Conservation (phyloP, 1,140 invertebrate species). For the Drosophila pallidifrons region DNA sequence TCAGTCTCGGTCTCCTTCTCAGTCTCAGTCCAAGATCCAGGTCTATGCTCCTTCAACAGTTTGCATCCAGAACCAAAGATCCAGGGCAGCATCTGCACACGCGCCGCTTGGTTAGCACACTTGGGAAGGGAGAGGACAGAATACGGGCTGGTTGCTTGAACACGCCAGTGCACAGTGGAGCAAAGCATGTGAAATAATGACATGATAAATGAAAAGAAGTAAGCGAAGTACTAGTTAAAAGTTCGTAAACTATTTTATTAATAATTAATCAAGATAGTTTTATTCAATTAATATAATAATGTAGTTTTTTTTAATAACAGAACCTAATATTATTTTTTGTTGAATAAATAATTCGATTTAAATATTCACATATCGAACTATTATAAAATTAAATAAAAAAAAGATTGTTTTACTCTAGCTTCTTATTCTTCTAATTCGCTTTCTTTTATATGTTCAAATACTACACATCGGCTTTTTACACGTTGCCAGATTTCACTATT, state of each 20-base stretch:
- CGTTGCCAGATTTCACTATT: too few species aligned
- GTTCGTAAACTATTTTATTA: background rate
- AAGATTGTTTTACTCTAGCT: too few species aligned
- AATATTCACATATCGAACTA: too few species aligned
- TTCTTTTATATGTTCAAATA: too few species aligned
- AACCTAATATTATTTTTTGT: too few species aligned
- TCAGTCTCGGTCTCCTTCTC: conserved; percentile 24
- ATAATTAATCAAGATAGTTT: too few species aligned
- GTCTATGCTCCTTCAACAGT: conserved; percentile 3
- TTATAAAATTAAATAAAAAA: too few species aligned
- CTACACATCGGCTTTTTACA: too few species aligned
- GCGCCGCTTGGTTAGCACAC: conserved; percentile 16
- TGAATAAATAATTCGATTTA: too few species aligned
- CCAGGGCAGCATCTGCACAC: conserved; percentile 31
- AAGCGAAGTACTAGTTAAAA: background rate
- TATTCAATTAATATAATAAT: too few species aligned
- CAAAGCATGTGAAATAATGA: background rate
- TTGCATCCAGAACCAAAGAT: conserved; percentile 9
- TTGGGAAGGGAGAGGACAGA: background rate
- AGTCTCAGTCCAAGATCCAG: conserved; percentile 7
- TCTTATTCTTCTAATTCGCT: too few species aligned
- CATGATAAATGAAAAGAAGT: background rate
- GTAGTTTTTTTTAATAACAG: too few species aligned
- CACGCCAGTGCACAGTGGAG: conserved; percentile 44
- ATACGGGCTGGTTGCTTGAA: background rate